Conservation (phyloP, 2,888 invertebrate genomes). For the Schizaphis graminum region DNA sequence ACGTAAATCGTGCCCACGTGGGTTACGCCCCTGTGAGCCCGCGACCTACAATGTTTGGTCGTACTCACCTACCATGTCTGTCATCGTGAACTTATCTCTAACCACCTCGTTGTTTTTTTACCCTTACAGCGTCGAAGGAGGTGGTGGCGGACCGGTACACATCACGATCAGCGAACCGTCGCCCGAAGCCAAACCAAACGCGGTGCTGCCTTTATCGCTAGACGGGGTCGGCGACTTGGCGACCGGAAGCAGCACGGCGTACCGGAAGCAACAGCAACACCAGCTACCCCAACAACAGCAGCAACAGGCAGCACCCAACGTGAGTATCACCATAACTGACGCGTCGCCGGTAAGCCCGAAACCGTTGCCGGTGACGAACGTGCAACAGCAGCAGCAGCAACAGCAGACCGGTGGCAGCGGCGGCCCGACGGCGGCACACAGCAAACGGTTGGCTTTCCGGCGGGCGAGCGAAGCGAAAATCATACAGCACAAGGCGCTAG, state of each 20-base stretch:
- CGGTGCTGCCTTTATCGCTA: conserved; percentile 64
- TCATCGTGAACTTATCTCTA: not conserved
- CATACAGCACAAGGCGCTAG: conserved; percentile 79
- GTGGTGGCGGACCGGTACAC: conserved; percentile 70
- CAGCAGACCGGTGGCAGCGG: conserved; percentile 67
- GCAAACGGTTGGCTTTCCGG: conserved; percentile 70
- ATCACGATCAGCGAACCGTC: conserved; percentile 74
- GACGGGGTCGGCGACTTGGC: conserved; percentile 70
- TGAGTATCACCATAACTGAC: conserved; percentile 87
- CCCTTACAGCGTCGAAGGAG: not conserved
- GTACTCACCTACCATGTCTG: not conserved
- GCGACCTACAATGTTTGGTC: no score
- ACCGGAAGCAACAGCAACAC: conserved; percentile 72
- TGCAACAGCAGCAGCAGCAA: conserved; percentile 69
- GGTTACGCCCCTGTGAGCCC: not conserved
- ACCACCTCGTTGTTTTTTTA: not conserved
- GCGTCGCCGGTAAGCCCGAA: conserved; percentile 82
- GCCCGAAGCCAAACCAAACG: conserved; percentile 73
- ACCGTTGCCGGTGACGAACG: conserved; percentile 74
- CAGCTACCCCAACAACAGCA: conserved; percentile 71
- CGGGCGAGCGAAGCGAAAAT: conserved; percentile 80
- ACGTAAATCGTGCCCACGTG: not conserved
- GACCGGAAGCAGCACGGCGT: conserved; percentile 68
- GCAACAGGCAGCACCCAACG: conserved; percentile 76
- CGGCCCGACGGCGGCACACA: conserved; percentile 68